A percentile compares a stretch with the other conserved stretches of the same genome.
phyloP scores from a whole-genome alignment of 2,888 invertebrate species.

The Choreutis nemorana region DNA sequence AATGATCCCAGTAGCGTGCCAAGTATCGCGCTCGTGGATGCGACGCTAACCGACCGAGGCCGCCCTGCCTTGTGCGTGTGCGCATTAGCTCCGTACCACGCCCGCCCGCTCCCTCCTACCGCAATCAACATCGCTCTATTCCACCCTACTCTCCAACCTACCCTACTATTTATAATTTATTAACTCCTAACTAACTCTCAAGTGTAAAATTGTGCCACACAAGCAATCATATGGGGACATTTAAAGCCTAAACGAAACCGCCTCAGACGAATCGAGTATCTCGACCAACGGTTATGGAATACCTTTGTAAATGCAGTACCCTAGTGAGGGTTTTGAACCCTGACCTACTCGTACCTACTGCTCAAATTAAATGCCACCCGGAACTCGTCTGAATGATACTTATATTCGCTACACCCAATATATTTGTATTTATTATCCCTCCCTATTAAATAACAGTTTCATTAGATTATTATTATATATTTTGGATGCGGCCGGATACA shows the following conservation, averaged over 20 bases:
- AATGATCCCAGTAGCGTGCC: too few relatives aligned
- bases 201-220: slow-evolving; percentile 60
- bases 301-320: too few relatives aligned
- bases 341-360: slow-evolving; percentile 29
- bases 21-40: background rate
- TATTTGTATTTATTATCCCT: too few relatives aligned
- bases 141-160: slow-evolving; percentile 32
- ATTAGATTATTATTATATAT: slow-evolving; percentile 37
- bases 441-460: slow-evolving; percentile 33
- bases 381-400: slow-evolving; percentile 7
- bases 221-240: slow-evolving; percentile 44
- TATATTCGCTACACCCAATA: slow-evolving; percentile 36
- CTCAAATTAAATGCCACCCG: slow-evolving; percentile 4
- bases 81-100: background rate
- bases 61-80: slow-evolving; percentile 18
- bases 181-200: slow-evolving; percentile 55
- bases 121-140: slow-evolving; percentile 25
- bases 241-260: slow-evolving; percentile 36
- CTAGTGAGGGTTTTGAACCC: slow-evolving; percentile 35
- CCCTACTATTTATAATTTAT: slow-evolving; percentile 53
- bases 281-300: too few relatives aligned
- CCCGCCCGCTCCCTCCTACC: slow-evolving; percentile 5
- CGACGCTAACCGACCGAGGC: slow-evolving; percentile 15
- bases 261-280: too few relatives aligned
- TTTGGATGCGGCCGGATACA: slow-evolving; percentile 47